phyloP scores from a whole-genome alignment of 2,113 vertebrate genomes.

The Petrocephalus zakoni region DNA sequence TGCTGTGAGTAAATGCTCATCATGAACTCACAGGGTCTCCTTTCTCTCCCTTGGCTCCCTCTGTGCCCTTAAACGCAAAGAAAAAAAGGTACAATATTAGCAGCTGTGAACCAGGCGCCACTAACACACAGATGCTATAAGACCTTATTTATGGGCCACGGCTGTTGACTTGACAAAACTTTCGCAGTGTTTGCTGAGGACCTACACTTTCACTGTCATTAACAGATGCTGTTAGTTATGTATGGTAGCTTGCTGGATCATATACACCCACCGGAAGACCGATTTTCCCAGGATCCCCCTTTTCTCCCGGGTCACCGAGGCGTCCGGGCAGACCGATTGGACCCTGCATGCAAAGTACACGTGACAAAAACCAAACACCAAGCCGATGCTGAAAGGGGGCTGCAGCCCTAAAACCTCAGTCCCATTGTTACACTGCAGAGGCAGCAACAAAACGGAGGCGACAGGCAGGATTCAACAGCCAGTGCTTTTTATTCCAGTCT shows the following conservation, averaged over 20 bases:
- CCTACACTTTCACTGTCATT: not conserved
- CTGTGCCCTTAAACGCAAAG: conserved; percentile 53
- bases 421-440: not conserved
- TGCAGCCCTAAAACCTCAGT: not conserved
- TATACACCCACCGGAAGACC: conserved; percentile 52
- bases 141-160: not conserved
- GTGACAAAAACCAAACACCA: not conserved
- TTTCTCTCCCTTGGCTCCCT: conserved; percentile 69
- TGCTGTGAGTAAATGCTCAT: not conserved
- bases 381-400: not conserved
- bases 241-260: not conserved
- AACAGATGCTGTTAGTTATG: not conserved
- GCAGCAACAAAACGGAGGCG: not conserved
- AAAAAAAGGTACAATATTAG: conserved; percentile 17
- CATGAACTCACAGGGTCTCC: conserved; percentile 64
- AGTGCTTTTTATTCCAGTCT: not conserved
- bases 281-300: conserved; percentile 64
- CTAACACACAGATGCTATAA: not conserved
- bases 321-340: conserved; percentile 70
- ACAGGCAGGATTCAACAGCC: not conserved
- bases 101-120: not conserved
- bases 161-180: not conserved
- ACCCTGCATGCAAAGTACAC: conserved; percentile 55
- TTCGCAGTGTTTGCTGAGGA: not conserved
- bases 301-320: conserved; percentile 67